Evolutionary conservation across 2,113 vertebrate genomes (phyloP), one percentile per base, ranked within the genome.

Genomic region (Zosterops lateralis): DNA sequence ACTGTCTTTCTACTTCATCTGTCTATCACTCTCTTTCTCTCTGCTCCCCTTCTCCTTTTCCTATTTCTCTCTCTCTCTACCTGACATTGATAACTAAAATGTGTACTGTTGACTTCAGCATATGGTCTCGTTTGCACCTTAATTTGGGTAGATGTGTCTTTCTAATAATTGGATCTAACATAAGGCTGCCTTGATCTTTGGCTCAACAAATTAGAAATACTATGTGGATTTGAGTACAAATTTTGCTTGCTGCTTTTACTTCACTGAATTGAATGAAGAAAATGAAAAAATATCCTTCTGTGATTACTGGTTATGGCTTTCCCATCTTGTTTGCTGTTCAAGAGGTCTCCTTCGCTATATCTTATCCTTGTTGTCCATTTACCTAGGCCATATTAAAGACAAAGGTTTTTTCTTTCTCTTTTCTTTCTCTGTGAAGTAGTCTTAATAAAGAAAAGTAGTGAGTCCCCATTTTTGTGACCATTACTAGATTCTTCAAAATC

Each of bases 131-230:
- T 50, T 60, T 81, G 12, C 24, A 60, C 65, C 65, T 50, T n/a
- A 50, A 34, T 66, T 75, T 0, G 1, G 19, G 29, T 19, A 74
- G 34, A 84, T 34, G 19, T 0, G 0, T 57, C 42, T 66, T 51
- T 48, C 19, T 84, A 57, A 29, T 74, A 40, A 17, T 31, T 8
- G 5, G 13, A 42, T 57, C 6, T 34, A 50, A 29, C 25, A 42
- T 42, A 71, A 62, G 34, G 4, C 7, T 71, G 80, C 26, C 22
- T 50, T 38, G 7, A 68, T 34, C 22, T 85, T 42, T 64, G 29
- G 8, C 66, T 82, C 3, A 0, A 71, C 10, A 64, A 71, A 83
- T 88, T 42, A 67, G 25, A 85, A 78, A 67, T 54, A 56, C 4
- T 8, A 17, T 22, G 4, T 61, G 22, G 19, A 50, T 71, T 45